Evolutionary conservation across 1,140 invertebrate genomes (phyloP).

Genomic region (Bradysia coprophila): DNA sequence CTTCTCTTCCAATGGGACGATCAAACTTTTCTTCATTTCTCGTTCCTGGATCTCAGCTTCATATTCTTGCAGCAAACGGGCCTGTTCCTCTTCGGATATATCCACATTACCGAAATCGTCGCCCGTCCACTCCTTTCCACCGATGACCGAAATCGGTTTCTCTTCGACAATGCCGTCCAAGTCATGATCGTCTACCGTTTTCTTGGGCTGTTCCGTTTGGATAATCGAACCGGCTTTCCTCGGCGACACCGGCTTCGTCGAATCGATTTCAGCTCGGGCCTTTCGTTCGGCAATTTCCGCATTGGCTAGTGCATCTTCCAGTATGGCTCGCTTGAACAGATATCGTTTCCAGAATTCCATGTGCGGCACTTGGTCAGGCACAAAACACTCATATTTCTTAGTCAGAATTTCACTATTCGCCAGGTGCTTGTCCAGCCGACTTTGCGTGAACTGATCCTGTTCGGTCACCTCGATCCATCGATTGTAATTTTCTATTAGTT

Average conservation of each 20-base stretch:
- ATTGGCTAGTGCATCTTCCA: constrained; percentile 24
- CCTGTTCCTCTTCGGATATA: constrained; percentile 23
- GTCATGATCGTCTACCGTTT: background rate
- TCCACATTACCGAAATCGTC: constrained; percentile 22
- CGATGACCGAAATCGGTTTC: constrained; percentile 4
- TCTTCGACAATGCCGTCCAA: background rate
- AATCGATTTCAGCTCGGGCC: constrained; percentile 1
- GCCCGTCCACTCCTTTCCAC: constrained; percentile 20
- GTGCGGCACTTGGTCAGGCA: constrained; percentile 22
- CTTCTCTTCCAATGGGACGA: background rate
- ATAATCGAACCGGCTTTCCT: background rate
- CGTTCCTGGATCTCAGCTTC: constrained; percentile 17
- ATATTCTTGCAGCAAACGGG: constrained; percentile 22
- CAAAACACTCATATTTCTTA: constrained; percentile 20
- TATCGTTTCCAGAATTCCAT: constrained; percentile 25
- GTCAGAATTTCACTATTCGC: constrained; percentile 19
- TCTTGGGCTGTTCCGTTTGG: constrained; percentile 7
- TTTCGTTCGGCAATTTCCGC: constrained; percentile 5
- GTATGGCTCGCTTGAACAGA: constrained; percentile 24
- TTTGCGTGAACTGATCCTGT: constrained; percentile 23
- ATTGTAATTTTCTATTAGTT: constrained; percentile 21
- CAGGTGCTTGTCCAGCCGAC: constrained; percentile 19
- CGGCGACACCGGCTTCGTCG: constrained; percentile 1
- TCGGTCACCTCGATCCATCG: constrained; percentile 28
- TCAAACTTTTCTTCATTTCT: constrained; percentile 1